phyloP scores from a whole-genome alignment of 2,797 vertebrate genomes.

The Sternotherus odoratus region DNA sequence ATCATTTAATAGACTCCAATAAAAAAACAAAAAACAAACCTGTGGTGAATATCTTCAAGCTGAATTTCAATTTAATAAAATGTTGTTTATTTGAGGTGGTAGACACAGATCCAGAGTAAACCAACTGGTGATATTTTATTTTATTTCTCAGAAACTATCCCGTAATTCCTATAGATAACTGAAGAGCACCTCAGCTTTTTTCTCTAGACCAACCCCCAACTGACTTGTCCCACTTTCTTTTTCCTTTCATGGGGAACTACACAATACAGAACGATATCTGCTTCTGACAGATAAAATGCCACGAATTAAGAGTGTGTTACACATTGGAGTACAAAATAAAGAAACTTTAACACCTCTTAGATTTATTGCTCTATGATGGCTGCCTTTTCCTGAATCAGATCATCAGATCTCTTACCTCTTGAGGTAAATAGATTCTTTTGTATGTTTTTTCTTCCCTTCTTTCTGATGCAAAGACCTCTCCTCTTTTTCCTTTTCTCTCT shows the following conservation, averaged over 20 bases:
- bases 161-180: not conserved
- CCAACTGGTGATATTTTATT: not conserved
- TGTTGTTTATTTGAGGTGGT: not conserved
- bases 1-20: not conserved
- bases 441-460: not conserved
- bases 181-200: not conserved
- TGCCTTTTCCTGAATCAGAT: not conserved
- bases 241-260: not conserved
- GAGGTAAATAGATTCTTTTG: conserved; percentile 3
- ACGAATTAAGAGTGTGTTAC: not conserved
- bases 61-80: not conserved
- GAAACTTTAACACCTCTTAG: not conserved
- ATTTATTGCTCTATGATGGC: not conserved
- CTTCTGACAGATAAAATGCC: not conserved
- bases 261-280: not conserved
- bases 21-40: not conserved
- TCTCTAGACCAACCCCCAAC: not conserved
- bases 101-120: not conserved
- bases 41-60: not conserved
- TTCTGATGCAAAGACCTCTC: not conserved
- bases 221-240: conserved; percentile 14
- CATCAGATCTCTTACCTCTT: not conserved
- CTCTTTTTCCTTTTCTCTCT: not conserved
- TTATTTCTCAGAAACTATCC: conserved; percentile 9
- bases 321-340: not conserved